Evolutionary conservation across 37 sponge, comb jelly and placozoan genomes (phyloP).

Genomic region (Ianthella basta): DNA sequence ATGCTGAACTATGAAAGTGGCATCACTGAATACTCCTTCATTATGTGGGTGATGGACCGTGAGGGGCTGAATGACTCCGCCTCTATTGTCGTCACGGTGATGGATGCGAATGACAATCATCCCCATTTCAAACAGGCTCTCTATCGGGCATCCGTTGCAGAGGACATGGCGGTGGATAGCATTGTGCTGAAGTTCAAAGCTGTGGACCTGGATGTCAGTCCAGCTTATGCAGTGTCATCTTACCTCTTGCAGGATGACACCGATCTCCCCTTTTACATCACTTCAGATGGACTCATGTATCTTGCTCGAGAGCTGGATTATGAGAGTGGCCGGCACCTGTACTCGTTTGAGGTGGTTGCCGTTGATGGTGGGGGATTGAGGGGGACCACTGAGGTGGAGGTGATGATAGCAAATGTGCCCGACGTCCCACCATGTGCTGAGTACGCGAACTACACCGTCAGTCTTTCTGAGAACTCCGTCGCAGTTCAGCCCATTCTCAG

Average conservation of each 20-base stretch:
- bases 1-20: slow-evolving; percentile 55
- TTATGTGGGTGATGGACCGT: slow-evolving; percentile 49
- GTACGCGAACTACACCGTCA: not conserved
- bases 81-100: slow-evolving; percentile 38
- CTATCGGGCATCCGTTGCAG: slow-evolving; percentile 39
- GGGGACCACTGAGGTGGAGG: slow-evolving; percentile 33
- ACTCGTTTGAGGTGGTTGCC: slow-evolving; percentile 55
- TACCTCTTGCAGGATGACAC: not conserved
- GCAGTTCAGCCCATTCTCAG: slow-evolving; percentile 42
- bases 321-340: slow-evolving; percentile 39
- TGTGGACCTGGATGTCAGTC: slow-evolving; percentile 36
- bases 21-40: slow-evolving; percentile 13
- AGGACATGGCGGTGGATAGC: slow-evolving; percentile 26
- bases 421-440: slow-evolving; percentile 50
- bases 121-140: slow-evolving; percentile 35
- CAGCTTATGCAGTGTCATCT: not conserved
- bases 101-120: slow-evolving; percentile 74
- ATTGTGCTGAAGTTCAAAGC: slow-evolving; percentile 34
- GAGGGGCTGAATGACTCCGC: slow-evolving; percentile 36
- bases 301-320: slow-evolving; percentile 43
- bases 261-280: slow-evolving; percentile 49
- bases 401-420: slow-evolving; percentile 51
- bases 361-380: slow-evolving; percentile 46
- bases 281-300: slow-evolving; percentile 27
- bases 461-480: slow-evolving; percentile 52